phyloP scores from a whole-genome alignment of 2,113 vertebrate species.

The Tor tambroides region DNA sequence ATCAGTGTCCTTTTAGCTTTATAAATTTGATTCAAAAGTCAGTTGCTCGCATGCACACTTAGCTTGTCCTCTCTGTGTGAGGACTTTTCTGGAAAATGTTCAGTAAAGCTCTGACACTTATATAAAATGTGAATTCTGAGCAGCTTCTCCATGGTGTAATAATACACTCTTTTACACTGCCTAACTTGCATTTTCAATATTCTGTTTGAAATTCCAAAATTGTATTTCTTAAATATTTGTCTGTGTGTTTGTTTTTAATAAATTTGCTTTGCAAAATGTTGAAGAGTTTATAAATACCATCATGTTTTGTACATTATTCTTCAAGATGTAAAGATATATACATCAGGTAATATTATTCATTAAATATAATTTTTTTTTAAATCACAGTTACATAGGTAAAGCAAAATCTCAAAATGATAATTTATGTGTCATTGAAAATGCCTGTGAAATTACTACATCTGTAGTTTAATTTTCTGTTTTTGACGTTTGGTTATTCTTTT shows the following conservation, averaged over 20 bases:
- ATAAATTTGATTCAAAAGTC: not conserved
- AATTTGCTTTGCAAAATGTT: not conserved
- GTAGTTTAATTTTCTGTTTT: not conserved
- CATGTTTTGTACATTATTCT: not conserved
- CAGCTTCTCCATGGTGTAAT: not conserved
- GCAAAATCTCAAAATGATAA: not conserved
- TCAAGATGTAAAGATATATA: not conserved
- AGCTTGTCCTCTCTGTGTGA: conserved; percentile 17
- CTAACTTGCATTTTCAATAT: not conserved
- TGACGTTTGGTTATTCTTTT: too few relatives aligned
- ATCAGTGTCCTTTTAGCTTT: not conserved
- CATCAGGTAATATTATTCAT: not conserved
- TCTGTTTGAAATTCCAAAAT: not conserved
- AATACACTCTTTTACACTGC: conserved; percentile 6
- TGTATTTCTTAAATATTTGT: conserved; percentile 1
- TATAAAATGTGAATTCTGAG: conserved; percentile 20
- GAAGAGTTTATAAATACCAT: not conserved
- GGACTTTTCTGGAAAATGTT: conserved; percentile 23
- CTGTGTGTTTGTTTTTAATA: not conserved
- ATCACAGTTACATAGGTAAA: not conserved
- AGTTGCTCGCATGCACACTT: not conserved
- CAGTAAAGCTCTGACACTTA: conserved; percentile 31
- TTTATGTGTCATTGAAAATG: not conserved
- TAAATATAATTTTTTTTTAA: not conserved
- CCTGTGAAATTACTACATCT: not conserved